Conservation (phyloP, 2,797 vertebrate genomes). For the Phalloptychus januarius region DNA sequence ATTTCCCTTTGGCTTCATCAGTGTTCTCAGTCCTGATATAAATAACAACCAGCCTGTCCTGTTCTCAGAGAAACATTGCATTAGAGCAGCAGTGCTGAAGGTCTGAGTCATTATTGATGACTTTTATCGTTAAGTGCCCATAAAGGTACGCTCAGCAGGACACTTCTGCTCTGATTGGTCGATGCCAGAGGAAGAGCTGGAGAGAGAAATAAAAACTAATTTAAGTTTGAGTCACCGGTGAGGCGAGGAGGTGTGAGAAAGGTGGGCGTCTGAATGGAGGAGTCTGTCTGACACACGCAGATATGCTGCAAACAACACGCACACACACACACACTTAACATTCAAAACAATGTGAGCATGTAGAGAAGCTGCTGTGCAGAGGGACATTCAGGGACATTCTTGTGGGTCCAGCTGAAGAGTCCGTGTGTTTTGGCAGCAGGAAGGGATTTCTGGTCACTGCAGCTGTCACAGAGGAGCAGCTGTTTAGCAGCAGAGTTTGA, state of each 20-base stretch:
- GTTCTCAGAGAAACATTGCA: conserved; percentile 25
- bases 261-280: conserved; percentile 67
- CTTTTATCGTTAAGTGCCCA: conserved; percentile 50
- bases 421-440: conserved; percentile 43
- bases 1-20: conserved; percentile 8
- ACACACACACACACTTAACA: conserved; percentile 3
- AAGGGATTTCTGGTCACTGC: conserved; percentile 41
- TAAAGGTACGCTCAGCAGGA: conserved; percentile 49
- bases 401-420: conserved; percentile 38
- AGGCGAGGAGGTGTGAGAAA: conserved; percentile 69
- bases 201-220: conserved; percentile 41
- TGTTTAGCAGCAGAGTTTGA: conserved; percentile 43
- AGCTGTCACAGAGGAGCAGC: conserved; percentile 65
- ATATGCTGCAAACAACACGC: background rate
- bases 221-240: conserved; percentile 66
- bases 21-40: conserved; percentile 6
- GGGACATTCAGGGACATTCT: conserved; percentile 35
- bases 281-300: conserved; percentile 61
- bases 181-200: background rate
- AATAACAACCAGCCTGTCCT: conserved; percentile 38
- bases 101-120: conserved; percentile 62
- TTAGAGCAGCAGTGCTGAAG: conserved; percentile 26
- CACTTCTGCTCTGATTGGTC: conserved; percentile 26
- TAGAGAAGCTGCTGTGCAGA: conserved; percentile 9
- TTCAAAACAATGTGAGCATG: conserved; percentile 30